Base-by-base conservation (phyloP, 1,140 invertebrate species). In the Drosophila ercepeae region DNA sequence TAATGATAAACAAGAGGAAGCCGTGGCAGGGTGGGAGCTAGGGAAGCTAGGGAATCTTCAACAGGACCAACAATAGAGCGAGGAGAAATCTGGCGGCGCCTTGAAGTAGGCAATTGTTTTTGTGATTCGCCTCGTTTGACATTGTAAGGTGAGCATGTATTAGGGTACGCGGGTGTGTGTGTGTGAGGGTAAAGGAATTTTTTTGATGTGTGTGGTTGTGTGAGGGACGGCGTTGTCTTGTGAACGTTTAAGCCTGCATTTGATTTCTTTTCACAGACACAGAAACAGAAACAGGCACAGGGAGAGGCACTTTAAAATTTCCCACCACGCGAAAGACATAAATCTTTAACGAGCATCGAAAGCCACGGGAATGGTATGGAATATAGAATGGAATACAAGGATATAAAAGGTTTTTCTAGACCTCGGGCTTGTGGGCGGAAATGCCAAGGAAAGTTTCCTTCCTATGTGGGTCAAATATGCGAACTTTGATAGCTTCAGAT, bases 61-160 rank as follows among this genome's bases (percentile, higher is more conserved):
- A n/a, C 36, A 4, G 29, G 29, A 32, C 9, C 13, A 67, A 45
- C 21, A 59, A 57, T 60, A 54, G 53, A 25, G 59, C 18, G 36
- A 23, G 34, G n/a, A 19, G 44, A 49, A 52, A 53, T 42, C 34
- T 45, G 50, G 19, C 29, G 51, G 57, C 59, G 59, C 69, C 74
- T 42, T 54, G 45, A 78, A 78, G 70, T 67, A 82, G 78, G 78
- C 78, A 83, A 83, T 83, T 75, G 64, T 83, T 83, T 83, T 78
- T 68, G 53, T 64, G 69, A 50, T 49, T 19, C 48, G 68, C 32
- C 51, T 63, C 39, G 51, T 50, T 54, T 78, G 74, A 48, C 46
- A 69, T 49, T 57, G 58, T 21, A n/a, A 54, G 54, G 64, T 60
- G 65, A 51, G 68, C 51, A 32, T 3, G 27, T n/a, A n/a, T n/a